Evolutionary conservation across 2,113 vertebrate species (phyloP).

Genomic region (Gobiocypris rarus): DNA sequence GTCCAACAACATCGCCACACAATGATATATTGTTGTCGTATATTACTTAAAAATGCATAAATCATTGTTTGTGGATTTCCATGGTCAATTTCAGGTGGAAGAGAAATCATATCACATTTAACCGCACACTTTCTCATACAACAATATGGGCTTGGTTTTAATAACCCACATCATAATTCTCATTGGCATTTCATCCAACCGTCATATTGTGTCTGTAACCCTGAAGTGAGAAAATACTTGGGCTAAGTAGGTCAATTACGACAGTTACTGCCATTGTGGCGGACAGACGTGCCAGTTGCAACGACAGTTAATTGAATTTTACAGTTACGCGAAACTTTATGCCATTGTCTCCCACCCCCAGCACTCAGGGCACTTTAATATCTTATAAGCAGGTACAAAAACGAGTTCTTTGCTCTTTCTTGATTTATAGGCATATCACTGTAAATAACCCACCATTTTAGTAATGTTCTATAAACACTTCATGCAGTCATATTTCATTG

Average conservation of each 20-base stretch:
- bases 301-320: conserved; percentile 54
- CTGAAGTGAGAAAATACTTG: conserved; percentile 27
- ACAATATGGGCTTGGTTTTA: neutral
- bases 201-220: conserved; percentile 21
- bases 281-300: conserved; percentile 52
- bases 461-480: neutral
- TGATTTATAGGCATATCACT: neutral
- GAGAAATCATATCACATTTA: neutral
- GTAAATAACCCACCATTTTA: neutral
- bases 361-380: neutral
- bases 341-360: conserved; percentile 12
- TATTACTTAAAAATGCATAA: neutral
- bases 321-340: conserved; percentile 42
- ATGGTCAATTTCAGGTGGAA: neutral
- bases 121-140: neutral
- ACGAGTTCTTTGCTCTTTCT: neutral
- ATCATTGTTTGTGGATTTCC: neutral
- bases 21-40: neutral
- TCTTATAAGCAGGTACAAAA: neutral
- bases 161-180: conserved; percentile 3
- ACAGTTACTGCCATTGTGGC: conserved; percentile 54
- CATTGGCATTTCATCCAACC: conserved; percentile 17
- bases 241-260: conserved; percentile 56
- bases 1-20: neutral
- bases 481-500: neutral